phyloP scores from a whole-genome alignment of 92 coral and sea anemone species.

The Scolanthus callimorphus region DNA sequence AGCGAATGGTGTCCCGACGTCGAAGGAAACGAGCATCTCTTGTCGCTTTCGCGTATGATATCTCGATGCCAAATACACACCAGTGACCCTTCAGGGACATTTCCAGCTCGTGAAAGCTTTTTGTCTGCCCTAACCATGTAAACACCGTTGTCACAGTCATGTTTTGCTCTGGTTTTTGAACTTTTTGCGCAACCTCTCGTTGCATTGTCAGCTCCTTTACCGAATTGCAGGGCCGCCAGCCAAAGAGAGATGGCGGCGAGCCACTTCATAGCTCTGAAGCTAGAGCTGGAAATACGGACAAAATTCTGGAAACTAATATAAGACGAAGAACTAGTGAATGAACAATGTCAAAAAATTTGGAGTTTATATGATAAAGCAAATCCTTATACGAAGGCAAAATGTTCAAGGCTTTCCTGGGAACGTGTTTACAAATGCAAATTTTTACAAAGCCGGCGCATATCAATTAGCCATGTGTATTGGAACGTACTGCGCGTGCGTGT shows the following conservation, averaged over 20 bases:
- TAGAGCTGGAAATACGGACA: not conserved
- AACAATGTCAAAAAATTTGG: not conserved
- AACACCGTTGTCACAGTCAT: not conserved
- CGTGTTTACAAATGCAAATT: too few relatives aligned
- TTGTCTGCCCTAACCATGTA: conserved; percentile 2
- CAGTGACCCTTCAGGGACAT: conserved; percentile 9
- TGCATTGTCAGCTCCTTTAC: not conserved
- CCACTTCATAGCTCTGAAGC: not conserved
- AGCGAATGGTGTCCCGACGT: conserved; percentile 5
- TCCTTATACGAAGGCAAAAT: not conserved
- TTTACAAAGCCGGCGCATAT: too few relatives aligned
- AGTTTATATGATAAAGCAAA: too few relatives aligned
- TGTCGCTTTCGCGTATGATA: conserved; percentile 23
- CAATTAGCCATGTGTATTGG: too few relatives aligned
- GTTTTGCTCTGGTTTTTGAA: not conserved
- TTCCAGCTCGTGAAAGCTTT: conserved; percentile 18
- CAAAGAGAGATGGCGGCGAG: not conserved
- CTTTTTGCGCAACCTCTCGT: not conserved
- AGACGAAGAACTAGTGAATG: not conserved
- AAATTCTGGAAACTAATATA: not conserved
- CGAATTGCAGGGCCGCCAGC: not conserved
- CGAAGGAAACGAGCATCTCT: conserved; percentile 28
- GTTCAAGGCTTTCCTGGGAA: too few relatives aligned
- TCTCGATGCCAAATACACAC: conserved; percentile 28
- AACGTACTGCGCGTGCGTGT: not conserved